Evolutionary conservation across 2,113 vertebrate genomes (phyloP), one percentile per base, ranked within the genome.

Genomic region (Gambusia affinis): DNA sequence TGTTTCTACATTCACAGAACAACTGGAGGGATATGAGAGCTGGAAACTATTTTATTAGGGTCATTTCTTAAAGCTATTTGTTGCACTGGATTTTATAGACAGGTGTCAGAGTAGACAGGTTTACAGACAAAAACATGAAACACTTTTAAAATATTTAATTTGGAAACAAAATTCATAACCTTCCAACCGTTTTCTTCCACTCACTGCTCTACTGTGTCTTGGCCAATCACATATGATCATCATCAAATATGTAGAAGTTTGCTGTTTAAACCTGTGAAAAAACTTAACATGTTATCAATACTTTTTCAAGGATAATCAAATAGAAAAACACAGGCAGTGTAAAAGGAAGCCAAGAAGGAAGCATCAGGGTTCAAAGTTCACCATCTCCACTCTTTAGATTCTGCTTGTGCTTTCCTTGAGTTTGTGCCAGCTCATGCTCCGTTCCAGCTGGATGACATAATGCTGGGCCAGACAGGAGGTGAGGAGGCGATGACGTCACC

Each of bases 391-490:
- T 65, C 63, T 64, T 75, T 11, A 39, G 31, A 74, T 76, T 79
- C 42, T 64, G 2, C 67, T 76, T 24, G 3, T 69, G 71, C 67
- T 75, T 73, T 72, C 64, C 77, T 29, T 61, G 72, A 63, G 51
- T 78, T 72, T 73, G 0, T 72, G 84, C 70, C 75, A 75, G 29
- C 60, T 57, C 60, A 7, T 2, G 8, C 77, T 79, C 64, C 66
- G 78, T 79, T 73, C 74, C 79, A 73, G 70, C 68, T 1, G 44
- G 57, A 80, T 91, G 90, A 94, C 74, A 87, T 92, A 90, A 93
- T 86, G 79, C 54, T 70, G 60, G 91, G 67, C 68, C 76, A 77
- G 73, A 74, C 81, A 76, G 62, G 51, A 33, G 85, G 82, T 78
- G 47, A 71, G 72, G n/a, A 79, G 73, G 66, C 54, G 54, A 11